Base-by-base conservation (phyloP, 92 coral and sea anemone species). In the Epizoanthus rinbou region DNA sequence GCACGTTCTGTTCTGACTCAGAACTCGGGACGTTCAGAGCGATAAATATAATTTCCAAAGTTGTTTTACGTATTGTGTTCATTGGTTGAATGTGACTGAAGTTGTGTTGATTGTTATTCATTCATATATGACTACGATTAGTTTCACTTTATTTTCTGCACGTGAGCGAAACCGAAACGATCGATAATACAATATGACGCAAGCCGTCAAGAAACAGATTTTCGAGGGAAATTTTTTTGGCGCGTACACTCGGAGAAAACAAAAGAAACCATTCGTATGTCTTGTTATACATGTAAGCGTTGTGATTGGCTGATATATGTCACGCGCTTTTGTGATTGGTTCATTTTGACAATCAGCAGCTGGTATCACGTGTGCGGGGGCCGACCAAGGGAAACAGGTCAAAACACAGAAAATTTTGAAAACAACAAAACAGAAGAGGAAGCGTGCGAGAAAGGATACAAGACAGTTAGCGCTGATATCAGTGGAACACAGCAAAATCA, bases 351-450 rank as follows among this genome's bases (percentile, higher is more conserved):
- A 78, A 62, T 78, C 72, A 78, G 82, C 60, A 78, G 82, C 82
- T 78, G 72, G 69, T 69, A 39, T 78, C 82, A 78, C 82, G 82
- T 78, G 82, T 65, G 82, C 71, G 56, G 70, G 21, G 82, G 37
- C 66, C 70, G 82, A 57, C 82, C 82, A 62, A 62, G 82, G 82
- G 71, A 78, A 62, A 59, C 82, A 63, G 82, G 59, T 78, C 82
- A 78, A 78, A 78, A 78, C 75, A 70, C 82, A 78, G 72, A 78
- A 78, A 62, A 62, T 78, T 63, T 78, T 78, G 82, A 50, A 50
- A 50, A 78, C 82, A 78, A 78, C 82, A 78, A 78, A n/a, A 75
- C 68, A 57, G 35, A 63, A 10, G 71, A 22, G 39, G 82, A 63
- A 41, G 35, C 54, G 57, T 62, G 82, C 47, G 71, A 14, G 60